Evolutionary conservation across 2,797 vertebrate genomes (phyloP), one percentile per base, ranked within the genome.

Genomic region (Triplophysa yarkandensis): DNA sequence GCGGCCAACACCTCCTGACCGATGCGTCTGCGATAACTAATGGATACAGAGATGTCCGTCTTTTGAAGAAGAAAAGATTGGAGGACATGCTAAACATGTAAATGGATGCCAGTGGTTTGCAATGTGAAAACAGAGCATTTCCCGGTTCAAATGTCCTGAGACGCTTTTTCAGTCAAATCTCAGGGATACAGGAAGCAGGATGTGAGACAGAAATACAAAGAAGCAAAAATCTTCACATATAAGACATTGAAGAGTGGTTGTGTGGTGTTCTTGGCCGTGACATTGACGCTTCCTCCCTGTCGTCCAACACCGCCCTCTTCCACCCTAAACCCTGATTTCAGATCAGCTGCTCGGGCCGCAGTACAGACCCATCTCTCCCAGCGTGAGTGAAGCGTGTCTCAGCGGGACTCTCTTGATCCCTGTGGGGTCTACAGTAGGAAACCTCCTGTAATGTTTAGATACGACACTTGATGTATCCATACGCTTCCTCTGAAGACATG

Each of bases 1-100:
- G 43, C 83, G 84, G 80, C 83, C 81, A 82, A 90, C 88, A 88
- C 88, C 86, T 85, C 85, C 77, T 69, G 88, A 81, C 76, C 55
- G 67, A 72, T 83, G 73, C 68, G 52, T 61, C 70, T 16, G 79
- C 36, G 79, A 67, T 4, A 46, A 72, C 23, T 74, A 79, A 80
- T 69, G 81, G 80, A 70, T 70, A 16, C 48, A 32, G 64, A 27
- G 52, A 34, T 19, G 52, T 27, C 52, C 6, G 23, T 54, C 52
- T 54, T 6, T 16, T 27, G 52, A 54, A 28, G 52, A 54, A 27
- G 52, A 54, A 54, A 25, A 27, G 54, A 30, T 28, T 21, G 1
- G 6, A 62, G 54, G 55, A 34, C 4, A 52, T 39, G 43, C 17
- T 14, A 17, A 68, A 44, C 17, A 21, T 44, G 6, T 9, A 36